These are phyloP conservation scores for Tachycineta bicolor DNA, from an alignment of 2,113 vertebrate genomes.

Conservation along the genomic window DNA sequence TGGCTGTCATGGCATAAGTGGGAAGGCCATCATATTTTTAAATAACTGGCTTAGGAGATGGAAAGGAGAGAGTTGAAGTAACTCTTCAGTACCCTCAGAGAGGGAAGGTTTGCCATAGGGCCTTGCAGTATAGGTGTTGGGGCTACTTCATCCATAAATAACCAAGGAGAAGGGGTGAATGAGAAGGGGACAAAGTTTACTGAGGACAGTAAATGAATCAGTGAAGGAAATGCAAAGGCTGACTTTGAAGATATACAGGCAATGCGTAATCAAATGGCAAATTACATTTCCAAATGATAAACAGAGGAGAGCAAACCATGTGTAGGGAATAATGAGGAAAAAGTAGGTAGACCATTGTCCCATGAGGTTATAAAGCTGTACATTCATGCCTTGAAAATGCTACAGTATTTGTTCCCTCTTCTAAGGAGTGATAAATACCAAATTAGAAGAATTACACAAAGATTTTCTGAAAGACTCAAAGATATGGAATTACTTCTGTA, in stretches of 20 bases:
- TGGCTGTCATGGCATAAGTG: not conserved
- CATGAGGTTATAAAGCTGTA: not conserved
- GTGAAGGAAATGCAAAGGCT: not conserved
- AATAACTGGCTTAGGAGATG: not conserved
- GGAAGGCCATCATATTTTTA: not conserved
- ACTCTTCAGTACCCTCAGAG: not conserved
- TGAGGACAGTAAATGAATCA: not conserved
- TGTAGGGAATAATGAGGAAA: not conserved
- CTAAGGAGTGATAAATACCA: not conserved
- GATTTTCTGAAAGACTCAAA: not conserved
- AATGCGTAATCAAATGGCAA: not conserved
- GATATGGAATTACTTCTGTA: not conserved
- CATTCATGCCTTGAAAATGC: not conserved
- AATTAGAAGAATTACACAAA: not conserved
- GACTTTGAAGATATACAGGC: not conserved
- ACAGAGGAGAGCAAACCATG: not conserved
- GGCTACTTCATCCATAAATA: not conserved
- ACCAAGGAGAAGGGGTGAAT: not conserved
- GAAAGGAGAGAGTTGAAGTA: not conserved
- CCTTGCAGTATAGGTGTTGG: fast-evolving
- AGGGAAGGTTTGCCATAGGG: not conserved
- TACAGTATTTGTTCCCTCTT: not conserved
- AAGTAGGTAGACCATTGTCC: not conserved
- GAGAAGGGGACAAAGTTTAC: not conserved
- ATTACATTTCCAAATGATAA: not conserved